These are phyloP conservation scores for Felis chaus DNA, from an alignment of 2,113 vertebrate species.

Conservation along the genomic window DNA sequence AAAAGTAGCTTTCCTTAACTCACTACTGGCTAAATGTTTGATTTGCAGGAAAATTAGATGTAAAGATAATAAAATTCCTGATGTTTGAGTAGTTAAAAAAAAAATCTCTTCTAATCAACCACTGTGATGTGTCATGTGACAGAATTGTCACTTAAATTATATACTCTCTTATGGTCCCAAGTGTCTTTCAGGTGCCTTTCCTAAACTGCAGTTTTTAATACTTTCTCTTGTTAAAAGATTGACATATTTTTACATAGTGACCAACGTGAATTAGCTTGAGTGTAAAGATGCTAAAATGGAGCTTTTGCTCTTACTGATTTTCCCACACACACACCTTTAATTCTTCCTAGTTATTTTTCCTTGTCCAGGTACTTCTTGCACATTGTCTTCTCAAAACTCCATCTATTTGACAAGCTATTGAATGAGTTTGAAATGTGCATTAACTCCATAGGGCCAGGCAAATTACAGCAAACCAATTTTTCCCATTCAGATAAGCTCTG, in stretches of 20 bases:
- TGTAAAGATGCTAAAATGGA: not conserved
- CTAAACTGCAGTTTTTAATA: not conserved
- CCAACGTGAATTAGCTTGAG: conserved; percentile 1
- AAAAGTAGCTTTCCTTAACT: not conserved
- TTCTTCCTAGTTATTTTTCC: not conserved
- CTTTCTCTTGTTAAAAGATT: not conserved
- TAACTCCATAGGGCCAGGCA: not conserved
- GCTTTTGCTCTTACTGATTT: not conserved
- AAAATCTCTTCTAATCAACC: not conserved
- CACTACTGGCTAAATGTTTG: not conserved
- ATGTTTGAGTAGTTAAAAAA: not conserved
- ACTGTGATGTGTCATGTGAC: not conserved
- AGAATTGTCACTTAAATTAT: not conserved
- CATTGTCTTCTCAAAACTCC: conserved; percentile 6
- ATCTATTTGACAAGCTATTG: not conserved
- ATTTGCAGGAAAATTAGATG: not conserved
- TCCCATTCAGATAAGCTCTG: not conserved
- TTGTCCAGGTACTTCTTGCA: not conserved
- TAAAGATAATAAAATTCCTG: not conserved
- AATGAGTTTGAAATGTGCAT: conserved; percentile 36
- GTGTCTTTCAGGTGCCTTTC: not conserved
- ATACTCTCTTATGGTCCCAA: not conserved
- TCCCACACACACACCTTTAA: not conserved
- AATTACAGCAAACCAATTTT: not conserved
- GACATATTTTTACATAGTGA: not conserved